Percentiles rank a stretch among this genome's conserved stretches.
These are phyloP conservation scores for Ophion ellenae DNA, from an alignment of 2,888 invertebrate genomes.

Conservation along the genomic window DNA sequence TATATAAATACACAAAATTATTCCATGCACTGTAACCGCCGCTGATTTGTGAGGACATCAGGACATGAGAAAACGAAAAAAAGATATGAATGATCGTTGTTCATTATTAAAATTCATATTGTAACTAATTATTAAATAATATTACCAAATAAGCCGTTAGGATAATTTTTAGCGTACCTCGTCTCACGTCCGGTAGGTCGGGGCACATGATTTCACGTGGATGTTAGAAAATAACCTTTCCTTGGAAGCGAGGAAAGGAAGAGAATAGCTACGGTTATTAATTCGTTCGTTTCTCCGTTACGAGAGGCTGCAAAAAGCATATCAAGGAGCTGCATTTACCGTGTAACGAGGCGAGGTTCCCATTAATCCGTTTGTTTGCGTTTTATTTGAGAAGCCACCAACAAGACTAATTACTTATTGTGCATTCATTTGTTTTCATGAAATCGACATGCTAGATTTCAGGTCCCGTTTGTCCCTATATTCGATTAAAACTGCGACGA, in stretches of 20 bases:
- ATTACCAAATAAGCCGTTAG: slow-evolving; percentile 68
- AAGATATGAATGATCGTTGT: slow-evolving; percentile 36
- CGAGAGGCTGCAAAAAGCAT: slow-evolving; percentile 61
- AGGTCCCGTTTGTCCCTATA: too few relatives aligned
- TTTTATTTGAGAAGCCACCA: slow-evolving; percentile 35
- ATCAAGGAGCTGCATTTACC: slow-evolving; percentile 67
- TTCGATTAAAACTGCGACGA: background rate
- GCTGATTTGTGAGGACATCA: slow-evolving; percentile 63
- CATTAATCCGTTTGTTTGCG: slow-evolving; percentile 47
- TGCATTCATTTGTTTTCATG: slow-evolving; percentile 14
- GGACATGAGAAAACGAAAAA: slow-evolving; percentile 50
- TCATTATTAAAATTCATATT: slow-evolving; percentile 48
- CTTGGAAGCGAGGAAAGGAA: slow-evolving; percentile 14
- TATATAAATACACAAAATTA: slow-evolving; percentile 53
- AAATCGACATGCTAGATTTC: too few relatives aligned
- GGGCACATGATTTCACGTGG: slow-evolving; percentile 56
- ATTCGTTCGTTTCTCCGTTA: slow-evolving; percentile 42
- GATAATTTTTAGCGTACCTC: slow-evolving; percentile 70
- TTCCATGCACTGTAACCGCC: slow-evolving; percentile 70
- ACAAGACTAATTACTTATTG: slow-evolving; percentile 28
- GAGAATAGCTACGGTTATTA: slow-evolving; percentile 34
- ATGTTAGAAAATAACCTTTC: slow-evolving; percentile 25
- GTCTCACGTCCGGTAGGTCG: slow-evolving; percentile 73
- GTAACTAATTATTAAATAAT: slow-evolving; percentile 56
- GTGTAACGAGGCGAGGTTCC: slow-evolving; percentile 51